Evolutionary conservation across 2,113 vertebrate species (phyloP).

Genomic region (Halcyon malimbica): DNA sequence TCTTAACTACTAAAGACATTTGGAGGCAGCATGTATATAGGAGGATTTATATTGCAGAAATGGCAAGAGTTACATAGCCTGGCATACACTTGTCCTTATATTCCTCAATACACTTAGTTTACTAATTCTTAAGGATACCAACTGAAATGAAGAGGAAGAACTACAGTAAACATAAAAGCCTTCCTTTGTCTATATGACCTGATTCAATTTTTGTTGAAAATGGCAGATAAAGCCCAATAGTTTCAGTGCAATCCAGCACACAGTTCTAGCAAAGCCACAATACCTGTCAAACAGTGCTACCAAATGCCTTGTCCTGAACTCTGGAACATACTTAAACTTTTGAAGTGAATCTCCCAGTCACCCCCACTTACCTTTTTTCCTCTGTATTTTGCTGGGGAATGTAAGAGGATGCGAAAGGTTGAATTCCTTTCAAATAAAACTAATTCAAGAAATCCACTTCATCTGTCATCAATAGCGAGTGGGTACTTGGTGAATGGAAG

Average conservation of each 20-base stretch:
- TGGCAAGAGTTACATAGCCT: neutral
- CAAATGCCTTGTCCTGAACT: neutral
- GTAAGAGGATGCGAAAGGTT: neutral
- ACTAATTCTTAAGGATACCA: neutral
- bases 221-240: neutral
- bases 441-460: neutral
- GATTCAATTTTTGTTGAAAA: neutral
- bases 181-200: neutral
- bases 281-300: neutral
- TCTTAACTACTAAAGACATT: neutral
- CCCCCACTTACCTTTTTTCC: neutral
- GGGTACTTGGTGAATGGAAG: neutral
- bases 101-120: neutral
- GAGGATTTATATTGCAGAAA: neutral
- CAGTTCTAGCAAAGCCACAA: neutral
- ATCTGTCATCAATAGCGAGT: neutral
- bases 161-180: neutral
- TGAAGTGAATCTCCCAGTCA: neutral
- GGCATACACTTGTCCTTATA: neutral
- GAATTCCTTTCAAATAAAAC: neutral
- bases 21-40: neutral
- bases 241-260: neutral
- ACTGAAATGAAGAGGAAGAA: neutral
- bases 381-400: neutral
- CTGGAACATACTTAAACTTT: neutral